Base-by-base conservation (phyloP, 2,888 invertebrate genomes). In the Standfussiana lucernea region DNA sequence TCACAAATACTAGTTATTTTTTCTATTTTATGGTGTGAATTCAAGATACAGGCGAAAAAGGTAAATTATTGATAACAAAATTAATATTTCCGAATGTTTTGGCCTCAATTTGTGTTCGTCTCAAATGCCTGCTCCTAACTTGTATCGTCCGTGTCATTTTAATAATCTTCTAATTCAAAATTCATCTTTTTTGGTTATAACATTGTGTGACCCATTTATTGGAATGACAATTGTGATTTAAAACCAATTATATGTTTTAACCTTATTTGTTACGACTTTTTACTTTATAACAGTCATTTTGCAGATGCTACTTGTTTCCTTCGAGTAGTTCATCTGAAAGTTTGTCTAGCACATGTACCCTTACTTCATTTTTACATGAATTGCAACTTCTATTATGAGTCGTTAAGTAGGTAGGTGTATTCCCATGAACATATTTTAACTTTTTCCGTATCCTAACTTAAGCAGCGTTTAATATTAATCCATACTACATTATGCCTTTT, bases 41-140 rank as follows among this genome's bases (percentile, higher is more conserved):
- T 77, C 76, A 78, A 79, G 88, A 88, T 75, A 85, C 78, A 75
- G 75, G 80, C 64, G 75, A 76, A 75, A 67, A 88, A 88, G 87
- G 87, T 88, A 88, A 88, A 88, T 86, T 56, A 80, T 73, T 77
- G 65, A 65, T 35, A 79, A 24, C 62, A 69, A 79, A 78, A 76
- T 79, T 80, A 77, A 77, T 79, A 71, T 15, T 65, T 70, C 56
- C 45, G 13, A 82, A 80, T 80, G 72, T 82, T 75, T 70, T 81
- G 53, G 62, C 37, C 59, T 72, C 28, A 77, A 67, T 79, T 65
- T 88, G 88, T 87, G 87, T 77, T 73, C 42, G 87, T 88, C 82
- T 73, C 40, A 71, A 78, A 64, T 81, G 73, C 77, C 75, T 84
- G 85, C 86, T 80, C 65, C 77, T 84, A 79, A 85, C 66, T 76